A percentile compares a stretch with the other conserved stretches of the same genome.
Evolutionary conservation across 2,888 invertebrate genomes (phyloP).

Genomic region (Dendrolimus pini): DNA sequence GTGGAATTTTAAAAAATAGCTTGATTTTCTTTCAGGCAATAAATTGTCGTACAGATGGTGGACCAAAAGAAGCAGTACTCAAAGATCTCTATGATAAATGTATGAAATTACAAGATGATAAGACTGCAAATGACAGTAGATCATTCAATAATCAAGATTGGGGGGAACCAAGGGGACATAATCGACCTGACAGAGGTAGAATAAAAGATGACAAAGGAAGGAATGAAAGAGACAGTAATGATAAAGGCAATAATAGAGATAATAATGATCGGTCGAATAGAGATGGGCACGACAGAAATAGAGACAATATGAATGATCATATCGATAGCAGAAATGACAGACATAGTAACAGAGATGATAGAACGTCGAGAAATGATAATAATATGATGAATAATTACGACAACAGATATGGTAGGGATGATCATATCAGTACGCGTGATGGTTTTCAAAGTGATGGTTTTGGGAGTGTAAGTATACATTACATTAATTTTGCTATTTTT

Average conservation of each 20-base stretch:
- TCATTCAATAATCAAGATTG: conserved; percentile 38
- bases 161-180: conserved; percentile 35
- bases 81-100: conserved; percentile 77
- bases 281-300: background rate
- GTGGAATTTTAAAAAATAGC: no score
- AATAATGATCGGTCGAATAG: conserved; percentile 10
- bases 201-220: conserved; percentile 21
- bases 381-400: conserved; percentile 18
- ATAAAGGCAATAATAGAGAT: conserved; percentile 23
- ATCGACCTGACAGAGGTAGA: conserved; percentile 30
- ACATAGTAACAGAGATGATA: conserved; percentile 21
- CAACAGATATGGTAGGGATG: conserved; percentile 22
- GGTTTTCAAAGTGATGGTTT: conserved; percentile 42
- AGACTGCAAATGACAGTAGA: conserved; percentile 32
- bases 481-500: no score
- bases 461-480: conserved; percentile 38
- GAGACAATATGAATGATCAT: conserved; percentile 3
- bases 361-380: conserved; percentile 20
- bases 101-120: conserved; percentile 57
- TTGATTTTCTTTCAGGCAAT: conserved; percentile 46
- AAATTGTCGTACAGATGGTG: conserved; percentile 77
- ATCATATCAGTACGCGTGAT: conserved; percentile 29
- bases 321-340: conserved; percentile 23
- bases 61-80: conserved; percentile 75
- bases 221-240: conserved; percentile 21